Conservation (phyloP, 2,888 invertebrate species). For the Stenchaetothrips biformis region DNA sequence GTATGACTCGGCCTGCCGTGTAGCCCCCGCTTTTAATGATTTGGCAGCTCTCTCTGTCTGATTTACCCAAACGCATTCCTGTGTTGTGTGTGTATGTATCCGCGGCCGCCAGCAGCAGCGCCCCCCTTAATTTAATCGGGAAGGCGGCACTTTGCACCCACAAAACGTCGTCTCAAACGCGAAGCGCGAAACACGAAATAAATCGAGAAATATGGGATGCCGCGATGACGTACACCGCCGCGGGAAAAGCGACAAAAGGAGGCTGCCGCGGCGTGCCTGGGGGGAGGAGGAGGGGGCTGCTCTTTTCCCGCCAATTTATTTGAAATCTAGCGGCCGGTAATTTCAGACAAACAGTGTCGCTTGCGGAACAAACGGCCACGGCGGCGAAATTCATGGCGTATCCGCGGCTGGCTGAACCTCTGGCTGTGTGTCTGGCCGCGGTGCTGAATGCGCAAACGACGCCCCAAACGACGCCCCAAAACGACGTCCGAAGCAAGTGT, state of each 20-base stretch:
- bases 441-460: constrained; percentile 22
- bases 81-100: neutral
- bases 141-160: constrained; percentile 18
- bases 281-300: too few relatives aligned
- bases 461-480: neutral
- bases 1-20: too few relatives aligned
- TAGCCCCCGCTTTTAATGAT: too few relatives aligned
- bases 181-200: constrained; percentile 4
- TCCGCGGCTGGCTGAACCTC: neutral
- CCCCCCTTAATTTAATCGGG: constrained; percentile 18
- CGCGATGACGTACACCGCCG: neutral
- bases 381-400: neutral
- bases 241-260: neutral
- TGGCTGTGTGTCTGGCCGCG: neutral
- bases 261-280: neutral
- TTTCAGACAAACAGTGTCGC: constrained; percentile 24
- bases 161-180: constrained; percentile 24
- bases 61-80: too few relatives aligned
- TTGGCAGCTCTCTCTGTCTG: too few relatives aligned
- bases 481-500: too few relatives aligned
- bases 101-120: neutral
- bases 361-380: constrained; percentile 16
- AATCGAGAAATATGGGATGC: constrained; percentile 19
- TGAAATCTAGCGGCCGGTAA: constrained; percentile 23
- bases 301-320: constrained; percentile 5